Conservation (phyloP, 2,888 invertebrate species). For the Phalera bucephala region DNA sequence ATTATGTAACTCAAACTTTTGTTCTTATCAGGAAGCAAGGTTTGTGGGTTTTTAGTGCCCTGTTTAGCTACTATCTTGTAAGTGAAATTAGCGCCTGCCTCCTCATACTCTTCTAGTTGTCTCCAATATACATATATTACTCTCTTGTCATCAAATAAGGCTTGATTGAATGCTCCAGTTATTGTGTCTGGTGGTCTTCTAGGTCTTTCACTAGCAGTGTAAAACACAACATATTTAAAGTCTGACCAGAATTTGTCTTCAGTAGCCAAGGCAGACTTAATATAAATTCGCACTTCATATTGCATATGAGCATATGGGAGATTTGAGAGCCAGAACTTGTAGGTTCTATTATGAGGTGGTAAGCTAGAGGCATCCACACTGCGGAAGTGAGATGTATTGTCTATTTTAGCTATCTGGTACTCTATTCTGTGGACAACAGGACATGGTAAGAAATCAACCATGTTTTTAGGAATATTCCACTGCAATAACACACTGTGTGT, state of each 20-base stretch:
- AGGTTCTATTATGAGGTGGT: conserved; percentile 58
- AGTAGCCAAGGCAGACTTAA: conserved; percentile 80
- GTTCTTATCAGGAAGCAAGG: conserved; percentile 71
- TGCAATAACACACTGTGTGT: conserved; percentile 63
- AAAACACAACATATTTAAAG: conserved; percentile 82
- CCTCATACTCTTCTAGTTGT: conserved; percentile 85
- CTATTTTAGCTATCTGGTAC: conserved; percentile 75
- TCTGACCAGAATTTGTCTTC: conserved; percentile 88
- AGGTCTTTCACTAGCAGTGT: conserved; percentile 85
- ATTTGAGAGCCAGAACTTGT: conserved; percentile 72
- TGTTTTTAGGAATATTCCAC: conserved; percentile 64
- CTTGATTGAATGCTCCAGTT: conserved; percentile 88
- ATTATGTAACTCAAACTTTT: conserved; percentile 84
- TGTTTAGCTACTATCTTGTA: conserved; percentile 83
- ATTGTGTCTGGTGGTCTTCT: conserved; percentile 86
- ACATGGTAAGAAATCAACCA: conserved; percentile 55
- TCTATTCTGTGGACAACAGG: conserved; percentile 69
- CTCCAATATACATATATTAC: conserved; percentile 91
- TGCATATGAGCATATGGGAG: conserved; percentile 86
- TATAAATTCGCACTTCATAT: conserved; percentile 88
- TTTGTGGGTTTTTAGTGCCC: conserved; percentile 50
- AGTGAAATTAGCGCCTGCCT: conserved; percentile 89
- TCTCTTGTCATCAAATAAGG: conserved; percentile 75
- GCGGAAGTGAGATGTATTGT: conserved; percentile 63
- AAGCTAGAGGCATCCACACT: conserved; percentile 60